These are phyloP conservation scores for Hybos culiciformis DNA, from an alignment of 2,888 invertebrate species.

Conservation along the genomic window DNA sequence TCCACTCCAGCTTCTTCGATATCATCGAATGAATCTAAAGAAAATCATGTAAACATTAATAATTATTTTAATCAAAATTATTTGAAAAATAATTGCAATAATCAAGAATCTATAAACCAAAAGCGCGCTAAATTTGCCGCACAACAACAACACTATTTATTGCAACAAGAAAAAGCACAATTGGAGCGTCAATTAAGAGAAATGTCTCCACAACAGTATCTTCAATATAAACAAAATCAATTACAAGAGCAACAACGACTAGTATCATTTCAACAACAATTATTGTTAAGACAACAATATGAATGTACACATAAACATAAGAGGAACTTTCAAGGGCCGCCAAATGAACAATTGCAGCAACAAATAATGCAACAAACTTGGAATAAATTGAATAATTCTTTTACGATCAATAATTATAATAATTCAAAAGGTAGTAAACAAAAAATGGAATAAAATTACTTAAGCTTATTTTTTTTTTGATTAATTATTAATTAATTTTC, in stretches of 20 bases:
- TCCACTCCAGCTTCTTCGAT: too few relatives aligned
- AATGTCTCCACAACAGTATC: constrained; percentile 47
- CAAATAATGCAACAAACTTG: too few relatives aligned
- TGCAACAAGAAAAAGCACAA: constrained; percentile 18
- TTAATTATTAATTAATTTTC: too few relatives aligned
- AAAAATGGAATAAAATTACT: too few relatives aligned
- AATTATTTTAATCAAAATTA: neutral
- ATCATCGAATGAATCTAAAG: neutral
- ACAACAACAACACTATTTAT: neutral
- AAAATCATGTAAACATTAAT: neutral
- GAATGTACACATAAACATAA: too few relatives aligned
- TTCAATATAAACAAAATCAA: constrained; percentile 37
- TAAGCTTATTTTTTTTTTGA: too few relatives aligned
- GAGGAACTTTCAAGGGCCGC: too few relatives aligned
- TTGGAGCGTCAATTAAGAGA: constrained; percentile 12
- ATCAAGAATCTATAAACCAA: neutral
- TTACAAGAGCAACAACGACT: constrained; percentile 33
- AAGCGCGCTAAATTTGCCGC: neutral
- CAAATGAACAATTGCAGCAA: too few relatives aligned
- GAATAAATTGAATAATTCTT: too few relatives aligned
- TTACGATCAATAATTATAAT: too few relatives aligned
- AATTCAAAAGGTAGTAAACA: too few relatives aligned
- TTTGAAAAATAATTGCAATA: neutral
- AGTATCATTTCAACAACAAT: constrained; percentile 31
- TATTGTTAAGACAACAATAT: constrained; percentile 31